These are phyloP conservation scores for Camponotus floridanus DNA, from an alignment of 1,140 invertebrate genomes.

Conservation along the genomic window DNA sequence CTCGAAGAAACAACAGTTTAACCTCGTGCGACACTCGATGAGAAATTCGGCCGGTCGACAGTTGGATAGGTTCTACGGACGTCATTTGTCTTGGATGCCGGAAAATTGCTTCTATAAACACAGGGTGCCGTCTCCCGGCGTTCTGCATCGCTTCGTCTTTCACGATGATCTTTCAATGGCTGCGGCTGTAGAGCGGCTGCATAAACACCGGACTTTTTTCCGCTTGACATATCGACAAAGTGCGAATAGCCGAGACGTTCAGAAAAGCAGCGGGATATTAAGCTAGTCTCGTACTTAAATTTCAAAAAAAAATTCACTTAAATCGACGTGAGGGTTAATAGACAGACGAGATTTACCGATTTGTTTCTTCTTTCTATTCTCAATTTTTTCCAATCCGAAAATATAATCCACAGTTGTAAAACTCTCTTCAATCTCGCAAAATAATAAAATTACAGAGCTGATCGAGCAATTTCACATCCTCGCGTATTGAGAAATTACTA, in stretches of 20 bases:
- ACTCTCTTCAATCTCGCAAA: conserved; percentile 62
- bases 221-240: conserved; percentile 48
- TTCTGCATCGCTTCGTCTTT: conserved; percentile 29
- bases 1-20: conserved; percentile 1
- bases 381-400: neutral
- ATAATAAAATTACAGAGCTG: conserved; percentile 75
- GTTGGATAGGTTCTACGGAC: neutral
- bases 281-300: neutral
- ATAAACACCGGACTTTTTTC: conserved; percentile 64
- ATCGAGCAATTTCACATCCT: conserved; percentile 46
- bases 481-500: conserved; percentile 13
- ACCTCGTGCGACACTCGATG: conserved; percentile 29
- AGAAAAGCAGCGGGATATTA: conserved; percentile 7
- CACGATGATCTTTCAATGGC: conserved; percentile 59
- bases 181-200: conserved; percentile 64
- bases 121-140: conserved; percentile 32
- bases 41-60: neutral
- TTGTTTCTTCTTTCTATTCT: neutral
- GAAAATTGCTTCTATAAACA: conserved; percentile 75
- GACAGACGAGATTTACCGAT: too few species aligned
- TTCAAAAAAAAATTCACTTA: neutral
- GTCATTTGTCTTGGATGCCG: conserved; percentile 58
- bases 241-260: conserved; percentile 53
- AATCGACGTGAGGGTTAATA: neutral
- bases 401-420: neutral